Evolutionary conservation across 2,113 vertebrate genomes (phyloP), one percentile per base, ranked within the genome.

Genomic region (Montifringilla adamsi): DNA sequence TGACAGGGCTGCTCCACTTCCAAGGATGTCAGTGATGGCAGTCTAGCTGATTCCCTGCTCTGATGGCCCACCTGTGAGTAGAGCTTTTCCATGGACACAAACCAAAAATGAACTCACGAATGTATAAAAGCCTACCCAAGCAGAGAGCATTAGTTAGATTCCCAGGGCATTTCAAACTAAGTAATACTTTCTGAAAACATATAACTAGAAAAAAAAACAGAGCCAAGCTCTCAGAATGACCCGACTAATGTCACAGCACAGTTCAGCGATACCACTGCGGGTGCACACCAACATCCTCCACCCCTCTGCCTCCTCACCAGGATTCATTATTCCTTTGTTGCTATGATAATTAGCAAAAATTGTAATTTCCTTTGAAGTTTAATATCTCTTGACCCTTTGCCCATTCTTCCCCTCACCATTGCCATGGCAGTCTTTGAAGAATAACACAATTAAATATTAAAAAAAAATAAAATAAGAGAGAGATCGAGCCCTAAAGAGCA

Each of bases 241-340:
- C 55, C 47, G 39, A 22, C 31, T 26, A 47, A 52, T 19, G 28
- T 12, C 73, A 87, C 30, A 75, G 41, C 78, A 60, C 2, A 5
- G 26, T 18, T 77, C 68, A 43, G 68, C 0, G 0, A 21, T 44
- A 58, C 18, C 0, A 0, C 47, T 30, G 37, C 0, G 0, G 53
- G 35, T 2, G 24, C 50, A 62, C 2, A 1, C 10, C 11, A 0
- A 37, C 0, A 0, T 41, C 20, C 30, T 64, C 27, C 2, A 1
- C 5, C 8, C 28, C 63, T 69, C 33, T n/a, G 43, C 30, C 41
- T 73, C 46, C 46, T 44, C 10, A 0, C 33, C 35, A 47, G n/a
- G 6, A 56, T 37, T n/a, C 52, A 39, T 24, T 47, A 81, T 18
- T 76, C 39, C 26, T 74, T 58, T 33, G 63, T 58, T 86, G 66